These are phyloP conservation scores for Acomys russatus DNA, from an alignment of 2,797 vertebrate genomes.

Conservation along the genomic window DNA sequence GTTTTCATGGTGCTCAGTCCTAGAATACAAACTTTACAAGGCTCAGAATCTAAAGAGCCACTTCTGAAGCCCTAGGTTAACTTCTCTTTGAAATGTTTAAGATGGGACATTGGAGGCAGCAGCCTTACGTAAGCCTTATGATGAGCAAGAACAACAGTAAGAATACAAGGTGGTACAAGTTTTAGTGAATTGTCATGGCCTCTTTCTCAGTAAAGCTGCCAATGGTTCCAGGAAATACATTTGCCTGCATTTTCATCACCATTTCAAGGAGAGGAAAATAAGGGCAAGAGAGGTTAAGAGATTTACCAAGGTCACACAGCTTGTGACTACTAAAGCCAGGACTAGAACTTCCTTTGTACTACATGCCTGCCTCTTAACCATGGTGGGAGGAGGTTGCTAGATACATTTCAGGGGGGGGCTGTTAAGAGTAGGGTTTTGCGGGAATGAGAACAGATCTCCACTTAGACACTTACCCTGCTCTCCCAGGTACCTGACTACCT, in stretches of 20 bases:
- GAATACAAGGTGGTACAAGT: slow-evolving; percentile 37
- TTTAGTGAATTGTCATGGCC: slow-evolving; percentile 1
- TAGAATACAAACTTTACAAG: slow-evolving; percentile 73
- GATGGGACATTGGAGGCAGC: slow-evolving; percentile 62
- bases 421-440: slow-evolving; percentile 81
- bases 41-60: slow-evolving; percentile 76
- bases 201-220: slow-evolving; percentile 22
- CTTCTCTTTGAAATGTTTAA: slow-evolving; percentile 78
- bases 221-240: slow-evolving; percentile 20
- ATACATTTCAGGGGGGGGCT: slow-evolving; percentile 57
- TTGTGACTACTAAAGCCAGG: slow-evolving; percentile 47
- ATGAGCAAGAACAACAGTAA: slow-evolving; percentile 29
- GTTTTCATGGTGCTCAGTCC: slow-evolving; percentile 65
- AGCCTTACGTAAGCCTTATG: slow-evolving; percentile 12
- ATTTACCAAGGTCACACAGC: slow-evolving; percentile 65
- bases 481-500: slow-evolving; percentile 97
- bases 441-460: slow-evolving; percentile 66
- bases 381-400: slow-evolving; percentile 74
- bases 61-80: slow-evolving; percentile 74
- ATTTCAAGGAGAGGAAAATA: slow-evolving; percentile 56
- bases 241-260: slow-evolving; percentile 44
- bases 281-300: slow-evolving; percentile 42
- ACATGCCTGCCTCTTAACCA: slow-evolving; percentile 66
- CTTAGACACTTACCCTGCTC: slow-evolving; percentile 78
- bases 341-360: slow-evolving; percentile 57